phyloP scores from a whole-genome alignment of 2,797 vertebrate species.

The Sebastes matsubarae region DNA sequence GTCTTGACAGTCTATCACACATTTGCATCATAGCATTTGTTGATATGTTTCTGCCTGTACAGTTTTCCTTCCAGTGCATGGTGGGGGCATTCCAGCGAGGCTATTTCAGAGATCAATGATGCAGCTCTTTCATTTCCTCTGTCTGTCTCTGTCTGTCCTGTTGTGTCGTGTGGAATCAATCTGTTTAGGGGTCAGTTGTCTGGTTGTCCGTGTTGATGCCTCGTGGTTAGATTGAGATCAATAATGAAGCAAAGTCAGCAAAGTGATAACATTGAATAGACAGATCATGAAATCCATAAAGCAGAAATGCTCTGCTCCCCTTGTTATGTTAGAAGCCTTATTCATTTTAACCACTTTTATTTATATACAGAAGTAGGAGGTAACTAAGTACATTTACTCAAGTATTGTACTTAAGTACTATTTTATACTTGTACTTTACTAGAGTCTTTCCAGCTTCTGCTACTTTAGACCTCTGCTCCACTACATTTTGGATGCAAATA shows the following conservation, averaged over 20 bases:
- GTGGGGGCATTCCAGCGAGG: neutral
- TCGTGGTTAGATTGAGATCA: constrained; percentile 33
- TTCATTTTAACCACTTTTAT: neutral
- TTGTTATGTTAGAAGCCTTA: too few relatives aligned
- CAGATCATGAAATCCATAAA: neutral
- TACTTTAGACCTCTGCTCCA: too few relatives aligned
- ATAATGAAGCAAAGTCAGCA: constrained; percentile 34
- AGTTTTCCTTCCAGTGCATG: neutral
- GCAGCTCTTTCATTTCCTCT: constrained; percentile 63
- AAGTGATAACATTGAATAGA: constrained; percentile 1
- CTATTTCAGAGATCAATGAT: constrained; percentile 43
- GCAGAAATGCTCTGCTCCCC: rapidly evolving
- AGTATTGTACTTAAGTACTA: neutral
- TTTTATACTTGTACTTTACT: too few relatives aligned
- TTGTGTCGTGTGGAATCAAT: constrained; percentile 34
- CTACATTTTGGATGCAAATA: too few relatives aligned
- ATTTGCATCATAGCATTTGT: neutral
- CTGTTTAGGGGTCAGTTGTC: constrained; percentile 62
- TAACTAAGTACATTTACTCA: too few relatives aligned
- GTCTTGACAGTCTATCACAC: neutral
- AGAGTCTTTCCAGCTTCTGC: too few relatives aligned
- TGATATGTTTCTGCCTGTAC: neutral
- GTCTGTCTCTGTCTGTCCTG: neutral
- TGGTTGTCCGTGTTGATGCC: constrained; percentile 27
- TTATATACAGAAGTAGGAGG: rapidly evolving